Evolutionary conservation across 2,888 invertebrate species (phyloP).

Genomic region (Glomeris marginata): DNA sequence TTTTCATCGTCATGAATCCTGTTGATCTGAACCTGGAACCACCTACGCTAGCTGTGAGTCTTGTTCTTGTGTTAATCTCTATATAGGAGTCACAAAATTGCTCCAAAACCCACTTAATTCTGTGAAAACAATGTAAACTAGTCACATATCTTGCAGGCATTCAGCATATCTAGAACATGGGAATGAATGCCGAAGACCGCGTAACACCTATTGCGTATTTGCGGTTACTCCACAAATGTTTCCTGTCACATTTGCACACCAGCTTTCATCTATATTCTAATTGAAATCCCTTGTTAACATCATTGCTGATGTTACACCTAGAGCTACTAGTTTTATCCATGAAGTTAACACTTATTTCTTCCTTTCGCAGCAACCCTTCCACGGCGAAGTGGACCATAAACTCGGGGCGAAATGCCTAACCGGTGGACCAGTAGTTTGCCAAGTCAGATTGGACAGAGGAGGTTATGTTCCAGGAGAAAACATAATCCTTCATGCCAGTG

Average conservation of each 20-base stretch:
- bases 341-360: too few species aligned
- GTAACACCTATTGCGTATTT: neutral
- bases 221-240: neutral
- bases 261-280: too few species aligned
- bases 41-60: conserved; percentile 65
- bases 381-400: conserved; percentile 79
- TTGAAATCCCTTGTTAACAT: too few species aligned
- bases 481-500: conserved; percentile 66
- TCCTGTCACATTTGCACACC: too few species aligned
- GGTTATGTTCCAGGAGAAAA: conserved; percentile 93
- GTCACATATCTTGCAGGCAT: neutral
- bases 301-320: too few species aligned
- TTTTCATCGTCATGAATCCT: conserved; percentile 94
- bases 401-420: conserved; percentile 77
- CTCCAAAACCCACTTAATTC: neutral
- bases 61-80: neutral
- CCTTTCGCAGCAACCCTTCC: conserved; percentile 58
- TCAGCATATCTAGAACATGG: too few species aligned
- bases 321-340: too few species aligned
- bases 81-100: neutral
- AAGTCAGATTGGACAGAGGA: conserved; percentile 72
- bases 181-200: neutral
- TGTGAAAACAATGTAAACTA: neutral
- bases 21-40: conserved; percentile 84
- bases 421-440: conserved; percentile 70